These are phyloP conservation scores for Onychomys arenicola DNA, from an alignment of 2,797 vertebrate genomes.

Conservation along the genomic window DNA sequence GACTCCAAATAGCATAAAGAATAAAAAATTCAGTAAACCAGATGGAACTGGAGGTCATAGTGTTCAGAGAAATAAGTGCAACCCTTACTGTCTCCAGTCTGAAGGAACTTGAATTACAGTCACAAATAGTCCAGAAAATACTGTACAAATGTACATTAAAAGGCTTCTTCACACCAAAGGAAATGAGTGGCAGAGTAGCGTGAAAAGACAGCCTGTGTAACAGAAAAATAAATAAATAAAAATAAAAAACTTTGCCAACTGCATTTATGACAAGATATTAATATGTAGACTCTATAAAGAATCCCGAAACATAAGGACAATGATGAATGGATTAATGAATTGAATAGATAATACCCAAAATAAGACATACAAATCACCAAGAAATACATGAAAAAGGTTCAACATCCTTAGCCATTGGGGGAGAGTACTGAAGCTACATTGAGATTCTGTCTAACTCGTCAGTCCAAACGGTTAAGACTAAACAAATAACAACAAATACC, in stretches of 20 bases:
- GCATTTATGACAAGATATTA: background rate
- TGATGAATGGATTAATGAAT: background rate
- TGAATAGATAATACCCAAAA: background rate
- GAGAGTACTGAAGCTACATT: background rate
- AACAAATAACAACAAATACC: background rate
- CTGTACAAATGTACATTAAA: background rate
- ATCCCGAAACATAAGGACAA: background rate
- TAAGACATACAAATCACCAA: background rate
- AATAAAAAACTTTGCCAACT: background rate
- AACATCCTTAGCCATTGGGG: background rate
- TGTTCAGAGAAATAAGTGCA: background rate
- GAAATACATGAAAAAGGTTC: background rate
- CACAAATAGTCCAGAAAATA: background rate
- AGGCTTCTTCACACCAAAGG: background rate
- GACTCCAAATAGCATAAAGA: background rate
- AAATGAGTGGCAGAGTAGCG: background rate
- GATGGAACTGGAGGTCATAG: background rate
- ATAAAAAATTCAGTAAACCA: background rate
- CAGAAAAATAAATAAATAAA: background rate
- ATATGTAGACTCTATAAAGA: background rate
- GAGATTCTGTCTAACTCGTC: background rate
- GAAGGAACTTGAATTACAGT: background rate
- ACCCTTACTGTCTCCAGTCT: background rate
- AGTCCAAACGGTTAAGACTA: background rate
- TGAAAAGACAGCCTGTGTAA: background rate